phyloP scores from a whole-genome alignment of 2,797 vertebrate species.

The Meriones psammophilus region DNA sequence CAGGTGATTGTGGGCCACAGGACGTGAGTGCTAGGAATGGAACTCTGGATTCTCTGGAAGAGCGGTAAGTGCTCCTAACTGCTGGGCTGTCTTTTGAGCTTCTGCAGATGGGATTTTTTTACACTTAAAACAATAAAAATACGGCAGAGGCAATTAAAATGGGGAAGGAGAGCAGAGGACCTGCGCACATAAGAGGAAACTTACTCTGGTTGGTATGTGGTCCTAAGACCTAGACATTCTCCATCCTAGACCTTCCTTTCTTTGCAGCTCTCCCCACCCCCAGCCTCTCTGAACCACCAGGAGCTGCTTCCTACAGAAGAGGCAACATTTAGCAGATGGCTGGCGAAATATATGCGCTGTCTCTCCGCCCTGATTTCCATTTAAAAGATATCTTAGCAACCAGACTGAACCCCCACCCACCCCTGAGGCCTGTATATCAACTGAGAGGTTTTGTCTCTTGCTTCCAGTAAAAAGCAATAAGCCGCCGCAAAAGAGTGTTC shows the following conservation, averaged over 20 bases:
- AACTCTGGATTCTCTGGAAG: not conserved
- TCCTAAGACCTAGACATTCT: not conserved
- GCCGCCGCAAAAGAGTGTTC: slow-evolving; percentile 73
- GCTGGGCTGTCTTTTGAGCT: not conserved
- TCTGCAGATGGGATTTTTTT: slow-evolving; percentile 70
- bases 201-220: not conserved
- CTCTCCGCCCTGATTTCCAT: slow-evolving; percentile 85
- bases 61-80: not conserved
- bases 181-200: not conserved
- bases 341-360: slow-evolving; percentile 71
- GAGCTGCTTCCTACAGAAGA: slow-evolving; percentile 67
- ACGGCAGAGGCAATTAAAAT: not conserved
- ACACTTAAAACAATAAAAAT: slow-evolving; percentile 65
- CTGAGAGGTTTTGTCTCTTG: slow-evolving; percentile 79
- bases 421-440: slow-evolving; percentile 83
- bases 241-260: not conserved
- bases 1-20: not conserved
- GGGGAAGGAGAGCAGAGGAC: not conserved
- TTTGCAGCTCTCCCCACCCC: not conserved
- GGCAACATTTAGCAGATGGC: slow-evolving; percentile 78
- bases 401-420: slow-evolving; percentile 70
- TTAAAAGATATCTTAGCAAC: slow-evolving; percentile 87
- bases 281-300: not conserved
- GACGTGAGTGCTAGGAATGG: not conserved
- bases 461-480: slow-evolving; percentile 80